These are phyloP conservation scores for Sphaerophoria taeniata DNA, from an alignment of 2,888 invertebrate species.

Conservation along the genomic window DNA sequence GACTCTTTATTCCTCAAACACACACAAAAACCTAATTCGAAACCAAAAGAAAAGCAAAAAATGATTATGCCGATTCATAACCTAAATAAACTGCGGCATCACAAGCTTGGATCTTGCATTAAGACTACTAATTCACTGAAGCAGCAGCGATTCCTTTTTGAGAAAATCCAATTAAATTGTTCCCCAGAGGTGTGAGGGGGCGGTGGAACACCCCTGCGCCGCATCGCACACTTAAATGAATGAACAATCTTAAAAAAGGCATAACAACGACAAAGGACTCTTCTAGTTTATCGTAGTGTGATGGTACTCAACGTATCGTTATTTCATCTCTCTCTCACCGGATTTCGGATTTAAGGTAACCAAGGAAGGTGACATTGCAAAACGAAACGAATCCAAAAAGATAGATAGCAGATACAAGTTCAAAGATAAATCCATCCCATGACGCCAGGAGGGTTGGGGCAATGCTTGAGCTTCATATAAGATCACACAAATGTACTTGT, in stretches of 20 bases:
- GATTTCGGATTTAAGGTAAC: slow-evolving; percentile 26
- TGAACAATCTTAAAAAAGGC: slow-evolving; percentile 35
- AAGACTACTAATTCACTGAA: slow-evolving; percentile 64
- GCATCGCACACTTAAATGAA: slow-evolving; percentile 38
- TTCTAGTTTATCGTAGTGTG: slow-evolving; percentile 53
- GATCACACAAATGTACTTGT: slow-evolving; percentile 32
- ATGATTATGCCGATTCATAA: slow-evolving; percentile 73
- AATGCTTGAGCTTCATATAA: slow-evolving; percentile 6
- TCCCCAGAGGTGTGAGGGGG: slow-evolving; percentile 53
- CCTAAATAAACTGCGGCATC: slow-evolving; percentile 68
- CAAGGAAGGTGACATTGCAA: slow-evolving; percentile 64
- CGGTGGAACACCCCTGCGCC: slow-evolving; percentile 16
- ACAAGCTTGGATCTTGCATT: slow-evolving; percentile 72
- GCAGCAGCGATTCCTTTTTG: slow-evolving; percentile 43
- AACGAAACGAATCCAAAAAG: slow-evolving; percentile 27
- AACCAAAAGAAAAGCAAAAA: slow-evolving; percentile 19
- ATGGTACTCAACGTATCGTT: slow-evolving; percentile 50
- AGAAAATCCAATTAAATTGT: slow-evolving; percentile 72
- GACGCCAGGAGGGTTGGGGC: background rate
- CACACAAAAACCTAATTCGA: background rate
- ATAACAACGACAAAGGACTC: slow-evolving; percentile 64
- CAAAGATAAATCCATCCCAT: slow-evolving; percentile 57
- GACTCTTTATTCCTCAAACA: background rate
- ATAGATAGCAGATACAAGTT: slow-evolving; percentile 49
- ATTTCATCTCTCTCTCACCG: slow-evolving; percentile 47